A percentile compares a stretch with the other conserved stretches of the same genome.
These are phyloP conservation scores for Oscheius sp. DNA, from an alignment of 2,888 invertebrate genomes.

Conservation along the genomic window DNA sequence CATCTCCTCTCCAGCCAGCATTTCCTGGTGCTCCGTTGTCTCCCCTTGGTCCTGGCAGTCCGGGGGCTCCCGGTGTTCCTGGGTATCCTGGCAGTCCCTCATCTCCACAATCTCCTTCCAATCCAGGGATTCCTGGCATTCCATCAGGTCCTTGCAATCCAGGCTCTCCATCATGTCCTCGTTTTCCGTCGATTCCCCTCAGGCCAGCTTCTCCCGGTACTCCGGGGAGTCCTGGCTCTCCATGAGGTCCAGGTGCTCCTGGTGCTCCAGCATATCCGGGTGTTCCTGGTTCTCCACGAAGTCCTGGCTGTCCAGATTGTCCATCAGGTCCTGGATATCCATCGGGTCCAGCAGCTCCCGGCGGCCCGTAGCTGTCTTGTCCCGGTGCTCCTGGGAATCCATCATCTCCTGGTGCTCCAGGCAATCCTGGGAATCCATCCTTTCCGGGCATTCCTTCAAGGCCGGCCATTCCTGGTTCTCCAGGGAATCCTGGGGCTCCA, in stretches of 20 bases:
- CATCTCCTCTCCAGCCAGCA: slow-evolving; percentile 76
- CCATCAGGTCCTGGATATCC: slow-evolving; percentile 63
- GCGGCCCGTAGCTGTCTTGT: slow-evolving; percentile 56
- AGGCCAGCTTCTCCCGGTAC: slow-evolving; percentile 64
- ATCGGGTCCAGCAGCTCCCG: slow-evolving; percentile 59
- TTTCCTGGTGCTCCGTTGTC: slow-evolving; percentile 62
- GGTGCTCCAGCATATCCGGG: slow-evolving; percentile 67
- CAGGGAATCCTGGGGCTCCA: slow-evolving; percentile 65
- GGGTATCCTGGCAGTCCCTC: slow-evolving; percentile 76
- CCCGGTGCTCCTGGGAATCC: slow-evolving; percentile 72
- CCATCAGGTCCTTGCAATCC: slow-evolving; percentile 74
- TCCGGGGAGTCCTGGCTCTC: slow-evolving; percentile 68
- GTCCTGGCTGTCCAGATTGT: slow-evolving; percentile 65
- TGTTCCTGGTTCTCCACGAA: slow-evolving; percentile 65
- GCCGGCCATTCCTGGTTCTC: slow-evolving; percentile 60
- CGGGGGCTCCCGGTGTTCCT: slow-evolving; percentile 55
- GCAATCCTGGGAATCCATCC: slow-evolving; percentile 67
- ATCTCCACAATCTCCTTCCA: slow-evolving; percentile 62
- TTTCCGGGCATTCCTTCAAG: slow-evolving; percentile 64
- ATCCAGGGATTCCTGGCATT: slow-evolving; percentile 68
- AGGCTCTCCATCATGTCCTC: slow-evolving; percentile 63
- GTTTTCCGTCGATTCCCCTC: slow-evolving; percentile 63
- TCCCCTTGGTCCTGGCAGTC: slow-evolving; percentile 57
- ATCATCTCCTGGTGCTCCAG: slow-evolving; percentile 71
- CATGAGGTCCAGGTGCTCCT: slow-evolving; percentile 58